Conservation (phyloP, 1,140 invertebrate species). For the Drosophila biarmipes region DNA sequence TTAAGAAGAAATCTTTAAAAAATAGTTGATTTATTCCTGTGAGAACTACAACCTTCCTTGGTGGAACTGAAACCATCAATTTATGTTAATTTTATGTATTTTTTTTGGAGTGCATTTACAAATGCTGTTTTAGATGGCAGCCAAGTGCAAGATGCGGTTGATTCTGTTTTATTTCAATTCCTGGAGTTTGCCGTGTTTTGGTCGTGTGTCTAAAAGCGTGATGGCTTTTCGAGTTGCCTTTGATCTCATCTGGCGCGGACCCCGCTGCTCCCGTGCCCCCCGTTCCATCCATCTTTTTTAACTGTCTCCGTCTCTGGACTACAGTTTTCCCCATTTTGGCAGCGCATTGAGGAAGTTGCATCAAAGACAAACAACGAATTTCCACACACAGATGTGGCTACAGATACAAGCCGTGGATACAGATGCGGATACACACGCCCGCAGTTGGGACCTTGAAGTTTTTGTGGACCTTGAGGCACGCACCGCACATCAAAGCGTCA, state of each 20-base stretch:
- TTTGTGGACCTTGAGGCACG: constrained; percentile 75
- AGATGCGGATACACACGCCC: constrained; percentile 16
- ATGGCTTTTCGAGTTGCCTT: constrained; percentile 67
- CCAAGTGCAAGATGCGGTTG: constrained; percentile 59
- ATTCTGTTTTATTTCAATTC: constrained; percentile 55
- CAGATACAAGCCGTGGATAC: constrained; percentile 18
- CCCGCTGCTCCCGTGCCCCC: neutral
- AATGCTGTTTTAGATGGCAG: constrained; percentile 35
- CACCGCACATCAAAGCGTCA: constrained; percentile 51
- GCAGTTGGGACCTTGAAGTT: constrained; percentile 73
- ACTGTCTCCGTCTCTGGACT: constrained; percentile 38
- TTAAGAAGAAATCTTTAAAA: no score
- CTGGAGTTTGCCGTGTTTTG: constrained; percentile 39
- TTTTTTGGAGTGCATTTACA: constrained; percentile 23
- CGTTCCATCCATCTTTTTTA: constrained; percentile 22
- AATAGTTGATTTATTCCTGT: no score
- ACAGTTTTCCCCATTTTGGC: constrained; percentile 66
- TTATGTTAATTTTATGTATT: no score
- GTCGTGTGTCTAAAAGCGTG: constrained; percentile 63
- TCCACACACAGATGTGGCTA: constrained; percentile 40
- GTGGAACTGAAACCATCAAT: no score
- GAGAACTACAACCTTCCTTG: no score
- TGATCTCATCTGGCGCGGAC: constrained; percentile 56
- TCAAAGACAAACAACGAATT: constrained; percentile 75
- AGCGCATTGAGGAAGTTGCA: constrained; percentile 81